Evolutionary conservation across 2,888 invertebrate species (phyloP), one percentile per base, ranked within the genome.

Genomic region (Anodontia alba): DNA sequence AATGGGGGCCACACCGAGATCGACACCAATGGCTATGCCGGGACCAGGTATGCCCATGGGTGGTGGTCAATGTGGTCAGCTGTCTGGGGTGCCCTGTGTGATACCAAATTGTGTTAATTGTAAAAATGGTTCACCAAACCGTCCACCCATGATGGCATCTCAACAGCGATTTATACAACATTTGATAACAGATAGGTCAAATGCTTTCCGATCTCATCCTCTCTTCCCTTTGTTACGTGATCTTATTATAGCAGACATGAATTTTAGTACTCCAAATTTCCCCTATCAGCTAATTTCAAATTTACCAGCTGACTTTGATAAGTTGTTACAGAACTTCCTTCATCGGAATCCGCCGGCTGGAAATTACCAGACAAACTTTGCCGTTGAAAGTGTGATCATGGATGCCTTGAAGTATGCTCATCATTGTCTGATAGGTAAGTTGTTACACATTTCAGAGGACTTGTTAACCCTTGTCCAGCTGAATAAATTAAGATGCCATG

Each of bases 161-260:
- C 92, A 92, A 77, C 92, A 94, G 74, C 88, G 91, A 62, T 93
- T 94, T 83, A 93, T 94, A 76, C 93, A 93, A 73, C 91, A 92
- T 76, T 89, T 94, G 26, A 92, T 94, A 67, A 90, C 89, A 26
- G 94, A 94, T 78, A 90, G 91, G 57, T 93, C 93, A 49, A 92
- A 90, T 73, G 94, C 94, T 38, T 94, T 94, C 87, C 87, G 94
- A 62, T 93, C 93, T 23, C 94, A 94, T 86, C 94, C 94, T 2
- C 87, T 94, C 76, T 94, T 93, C 83, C 93, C 93, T 0, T 88
- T 94, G 57, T 88, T 94, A 51, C 90, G 94, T 70, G 94, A 94
- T 80, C 88, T 94, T 81, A 93, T 94, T 79, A 94, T 94, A 71
- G 94, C 94, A 20, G 94, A 94, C 84, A 93, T 93, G 93, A 94